A percentile compares a stretch with the other conserved stretches of the same genome.
Evolutionary conservation across 1,140 invertebrate genomes (phyloP).

Genomic region (Panagrolaimus sp.): DNA sequence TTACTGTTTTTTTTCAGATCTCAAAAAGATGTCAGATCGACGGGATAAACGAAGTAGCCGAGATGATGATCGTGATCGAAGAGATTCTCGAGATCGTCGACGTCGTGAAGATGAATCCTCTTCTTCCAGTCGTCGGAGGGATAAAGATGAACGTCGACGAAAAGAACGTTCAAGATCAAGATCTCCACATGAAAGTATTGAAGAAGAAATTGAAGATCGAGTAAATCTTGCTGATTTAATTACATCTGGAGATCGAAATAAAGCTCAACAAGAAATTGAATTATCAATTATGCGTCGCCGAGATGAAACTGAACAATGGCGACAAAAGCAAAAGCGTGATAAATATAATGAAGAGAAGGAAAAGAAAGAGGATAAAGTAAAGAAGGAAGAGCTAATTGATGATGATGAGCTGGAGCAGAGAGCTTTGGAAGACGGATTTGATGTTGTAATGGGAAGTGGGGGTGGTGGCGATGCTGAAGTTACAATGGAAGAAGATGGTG

Average conservation of each 20-base stretch:
- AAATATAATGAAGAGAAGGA: slow-evolving; percentile 39
- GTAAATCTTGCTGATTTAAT: background rate
- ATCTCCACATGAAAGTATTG: background rate
- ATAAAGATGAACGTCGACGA: background rate
- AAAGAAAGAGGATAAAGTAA: slow-evolving; percentile 61
- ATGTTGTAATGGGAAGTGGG: slow-evolving; percentile 66
- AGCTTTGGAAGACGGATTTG: slow-evolving; percentile 49
- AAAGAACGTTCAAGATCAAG: background rate
- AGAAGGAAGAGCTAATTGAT: slow-evolving; percentile 36
- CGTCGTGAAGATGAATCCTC: background rate
- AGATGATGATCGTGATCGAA: background rate
- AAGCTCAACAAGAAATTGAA: background rate
- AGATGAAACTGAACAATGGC: slow-evolving; percentile 85
- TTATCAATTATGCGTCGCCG: slow-evolving; percentile 87
- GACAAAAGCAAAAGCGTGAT: slow-evolving; percentile 72
- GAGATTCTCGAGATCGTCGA: background rate
- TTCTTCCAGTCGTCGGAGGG: background rate
- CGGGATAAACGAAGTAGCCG: too few species aligned
- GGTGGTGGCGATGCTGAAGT: slow-evolving; percentile 66
- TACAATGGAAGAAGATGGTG: background rate
- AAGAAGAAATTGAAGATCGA: background rate
- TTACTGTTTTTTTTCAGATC: too few species aligned
- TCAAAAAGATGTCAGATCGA: too few species aligned
- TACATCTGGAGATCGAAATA: background rate
- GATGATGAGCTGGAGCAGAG: slow-evolving; percentile 68